Percentiles rank a stretch among this genome's conserved stretches.
These are phyloP conservation scores for Pseudomyrmex dendroicus DNA, from an alignment of 1,140 invertebrate species.

Conservation along the genomic window DNA sequence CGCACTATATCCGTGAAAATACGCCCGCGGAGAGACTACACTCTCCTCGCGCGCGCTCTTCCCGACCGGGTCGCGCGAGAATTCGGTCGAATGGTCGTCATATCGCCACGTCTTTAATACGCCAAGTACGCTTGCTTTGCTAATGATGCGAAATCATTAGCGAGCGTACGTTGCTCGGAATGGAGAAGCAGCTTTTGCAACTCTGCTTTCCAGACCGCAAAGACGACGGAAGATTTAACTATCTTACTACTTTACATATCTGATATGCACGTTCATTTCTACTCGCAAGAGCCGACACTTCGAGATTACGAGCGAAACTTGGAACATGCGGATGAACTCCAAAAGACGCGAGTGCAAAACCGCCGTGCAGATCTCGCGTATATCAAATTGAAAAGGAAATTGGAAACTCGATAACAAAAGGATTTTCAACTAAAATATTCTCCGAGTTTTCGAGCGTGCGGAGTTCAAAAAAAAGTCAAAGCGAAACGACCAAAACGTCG, in stretches of 20 bases:
- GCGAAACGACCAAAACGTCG: conserved; percentile 19
- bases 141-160: conserved; percentile 42
- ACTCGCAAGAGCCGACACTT: background rate
- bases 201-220: background rate
- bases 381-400: conserved; percentile 3
- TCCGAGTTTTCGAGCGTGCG: background rate
- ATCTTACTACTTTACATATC: background rate
- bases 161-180: background rate
- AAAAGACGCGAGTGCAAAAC: background rate
- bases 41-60: background rate
- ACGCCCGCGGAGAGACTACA: background rate
- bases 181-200: background rate
- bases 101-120: conserved; percentile 24
- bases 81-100: conserved; percentile 7
- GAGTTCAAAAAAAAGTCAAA: background rate
- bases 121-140: conserved; percentile 9
- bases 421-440: background rate
- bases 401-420: background rate
- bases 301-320: background rate
- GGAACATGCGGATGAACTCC: background rate
- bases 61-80: conserved; percentile 9
- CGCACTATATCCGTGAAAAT: too few species aligned
- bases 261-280: background rate
- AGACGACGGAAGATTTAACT: background rate
- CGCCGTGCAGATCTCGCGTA: background rate